phyloP scores from a whole-genome alignment of 2,888 invertebrate species.

The Perizoma flavofasciatum region DNA sequence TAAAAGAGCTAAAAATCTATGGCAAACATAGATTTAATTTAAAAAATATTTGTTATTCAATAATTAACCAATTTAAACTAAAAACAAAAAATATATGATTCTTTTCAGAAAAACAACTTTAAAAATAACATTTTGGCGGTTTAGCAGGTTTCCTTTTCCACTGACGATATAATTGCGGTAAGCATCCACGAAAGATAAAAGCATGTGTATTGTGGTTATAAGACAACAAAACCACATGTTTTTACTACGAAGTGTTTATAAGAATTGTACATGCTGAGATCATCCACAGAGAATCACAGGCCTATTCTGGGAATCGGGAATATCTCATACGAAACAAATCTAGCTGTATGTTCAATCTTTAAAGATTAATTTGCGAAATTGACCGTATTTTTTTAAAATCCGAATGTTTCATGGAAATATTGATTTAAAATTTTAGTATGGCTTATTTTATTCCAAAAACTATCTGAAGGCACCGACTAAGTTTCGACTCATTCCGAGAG shows the following conservation, averaged over 20 bases:
- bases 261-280: conserved; percentile 45
- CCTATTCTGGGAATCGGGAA: conserved; percentile 44
- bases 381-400: conserved; percentile 14
- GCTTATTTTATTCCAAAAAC: too few relatives aligned
- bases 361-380: conserved; percentile 26
- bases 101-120: too few relatives aligned
- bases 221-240: background rate
- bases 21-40: too few relatives aligned
- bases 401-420: conserved; percentile 4
- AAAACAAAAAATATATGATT: too few relatives aligned
- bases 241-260: background rate
- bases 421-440: background rate
- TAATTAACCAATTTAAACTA: too few relatives aligned
- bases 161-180: too few relatives aligned
- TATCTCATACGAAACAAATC: conserved; percentile 30
- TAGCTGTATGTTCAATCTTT: conserved; percentile 30
- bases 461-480: too few relatives aligned
- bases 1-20: too few relatives aligned
- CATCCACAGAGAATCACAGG: conserved; percentile 42
- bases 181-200: conserved; percentile 6
- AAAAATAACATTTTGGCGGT: too few relatives aligned
- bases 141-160: too few relatives aligned
- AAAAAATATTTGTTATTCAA: too few relatives aligned
- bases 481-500: too few relatives aligned
- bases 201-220: background rate